Conservation (phyloP, 1,140 invertebrate species). For the Liolophura sinensis region DNA sequence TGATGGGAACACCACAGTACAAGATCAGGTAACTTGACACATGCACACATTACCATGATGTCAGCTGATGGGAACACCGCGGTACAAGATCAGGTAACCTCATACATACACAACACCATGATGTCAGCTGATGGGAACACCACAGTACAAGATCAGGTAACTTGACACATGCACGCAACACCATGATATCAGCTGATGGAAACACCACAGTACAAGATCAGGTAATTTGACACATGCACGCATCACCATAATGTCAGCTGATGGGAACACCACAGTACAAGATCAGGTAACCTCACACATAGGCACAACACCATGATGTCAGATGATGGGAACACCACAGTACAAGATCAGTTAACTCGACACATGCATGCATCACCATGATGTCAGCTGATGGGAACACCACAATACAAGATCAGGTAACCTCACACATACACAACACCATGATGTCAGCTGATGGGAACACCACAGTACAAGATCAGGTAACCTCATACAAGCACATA, state of each 20-base stretch:
- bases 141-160: conserved; percentile 33
- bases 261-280: conserved; percentile 27
- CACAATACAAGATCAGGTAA: conserved; percentile 33
- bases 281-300: conserved; percentile 36
- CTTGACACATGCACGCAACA: too few species aligned
- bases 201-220: conserved; percentile 30
- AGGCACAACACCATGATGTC: conserved; percentile 67
- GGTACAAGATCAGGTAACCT: conserved; percentile 34
- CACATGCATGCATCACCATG: too few species aligned
- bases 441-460: conserved; percentile 59
- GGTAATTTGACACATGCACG: too few species aligned
- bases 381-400: conserved; percentile 50
- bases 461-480: conserved; percentile 31
- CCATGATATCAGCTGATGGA: conserved; percentile 61
- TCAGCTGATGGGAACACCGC: conserved; percentile 41
- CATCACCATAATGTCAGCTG: conserved; percentile 63
- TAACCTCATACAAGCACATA: too few species aligned
- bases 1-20: conserved; percentile 31
- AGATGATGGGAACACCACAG: conserved; percentile 37
- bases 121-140: conserved; percentile 50
- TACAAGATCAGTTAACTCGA: conserved; percentile 36
- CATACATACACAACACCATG: too few species aligned
- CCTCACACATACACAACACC: too few species aligned
- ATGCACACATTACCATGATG: conserved; percentile 68
- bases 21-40: conserved; percentile 36